phyloP scores from a whole-genome alignment of 2,888 invertebrate species.

The Trissonchulus sp. region DNA sequence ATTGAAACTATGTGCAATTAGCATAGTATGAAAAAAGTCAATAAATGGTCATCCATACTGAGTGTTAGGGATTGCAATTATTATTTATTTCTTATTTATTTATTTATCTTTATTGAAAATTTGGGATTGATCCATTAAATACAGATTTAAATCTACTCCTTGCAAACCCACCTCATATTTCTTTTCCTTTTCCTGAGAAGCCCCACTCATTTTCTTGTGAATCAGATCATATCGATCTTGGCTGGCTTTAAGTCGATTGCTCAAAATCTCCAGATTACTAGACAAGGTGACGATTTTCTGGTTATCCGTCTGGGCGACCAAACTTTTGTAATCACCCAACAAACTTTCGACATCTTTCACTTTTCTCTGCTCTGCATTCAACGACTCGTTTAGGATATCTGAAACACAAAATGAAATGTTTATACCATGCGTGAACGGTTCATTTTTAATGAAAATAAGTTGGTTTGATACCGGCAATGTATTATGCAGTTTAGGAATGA shows the following conservation, averaged over 20 bases:
- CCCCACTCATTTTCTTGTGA: constrained; percentile 41
- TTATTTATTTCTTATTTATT: too few species aligned
- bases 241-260: constrained; percentile 44
- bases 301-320: constrained; percentile 48
- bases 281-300: constrained; percentile 48
- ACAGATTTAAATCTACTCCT: too few species aligned
- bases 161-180: constrained; percentile 33
- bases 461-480: too few species aligned
- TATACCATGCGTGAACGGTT: too few species aligned
- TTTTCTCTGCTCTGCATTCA: constrained; percentile 35
- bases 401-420: constrained; percentile 17
- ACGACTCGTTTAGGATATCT: constrained; percentile 28
- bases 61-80: too few species aligned
- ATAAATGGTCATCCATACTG: too few species aligned
- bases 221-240: constrained; percentile 46
- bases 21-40: too few species aligned
- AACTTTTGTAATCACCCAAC: constrained; percentile 38
- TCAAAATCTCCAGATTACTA: constrained; percentile 48
- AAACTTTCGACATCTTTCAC: constrained; percentile 36
- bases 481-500: too few species aligned
- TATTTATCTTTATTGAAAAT: too few species aligned
- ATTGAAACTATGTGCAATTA: too few species aligned
- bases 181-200: not conserved
- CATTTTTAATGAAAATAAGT: too few species aligned
- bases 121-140: too few species aligned